These are phyloP conservation scores for Anolis sagrei DNA, from an alignment of 2,113 vertebrate genomes.

Conservation along the genomic window DNA sequence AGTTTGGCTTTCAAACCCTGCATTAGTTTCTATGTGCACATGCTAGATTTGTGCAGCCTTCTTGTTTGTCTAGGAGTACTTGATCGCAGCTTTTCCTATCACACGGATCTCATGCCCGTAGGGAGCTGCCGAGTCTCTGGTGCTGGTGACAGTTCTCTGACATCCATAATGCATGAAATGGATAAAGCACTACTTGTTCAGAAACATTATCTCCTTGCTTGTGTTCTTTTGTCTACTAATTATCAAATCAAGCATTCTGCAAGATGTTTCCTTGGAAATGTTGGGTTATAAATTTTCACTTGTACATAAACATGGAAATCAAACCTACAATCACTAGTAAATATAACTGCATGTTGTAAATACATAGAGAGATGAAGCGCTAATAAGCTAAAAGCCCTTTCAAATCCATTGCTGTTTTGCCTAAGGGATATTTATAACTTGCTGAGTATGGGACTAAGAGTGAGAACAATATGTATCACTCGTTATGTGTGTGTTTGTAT, in stretches of 20 bases:
- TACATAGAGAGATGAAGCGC: slow-evolving; percentile 10
- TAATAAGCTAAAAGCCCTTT: slow-evolving; percentile 57
- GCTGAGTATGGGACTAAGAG: slow-evolving; percentile 44
- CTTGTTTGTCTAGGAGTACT: slow-evolving; percentile 22
- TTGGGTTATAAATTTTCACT: not conserved
- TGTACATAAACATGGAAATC: not conserved
- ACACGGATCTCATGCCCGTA: not conserved
- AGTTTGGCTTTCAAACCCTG: not conserved
- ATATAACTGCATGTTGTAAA: slow-evolving; percentile 29
- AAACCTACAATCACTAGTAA: slow-evolving; percentile 31
- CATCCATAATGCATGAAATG: slow-evolving; percentile 31
- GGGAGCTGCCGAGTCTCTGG: slow-evolving; percentile 16
- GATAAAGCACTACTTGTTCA: slow-evolving; percentile 31
- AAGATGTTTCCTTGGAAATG: slow-evolving; percentile 8
- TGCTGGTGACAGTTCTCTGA: slow-evolving; percentile 20
- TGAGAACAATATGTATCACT: slow-evolving; percentile 38
- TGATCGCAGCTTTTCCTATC: slow-evolving; percentile 23
- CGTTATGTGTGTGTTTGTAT: not conserved
- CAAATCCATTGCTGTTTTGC: not conserved
- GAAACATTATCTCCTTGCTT: not conserved
- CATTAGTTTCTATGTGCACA: not conserved
- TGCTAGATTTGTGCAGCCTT: not conserved
- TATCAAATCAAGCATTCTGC: slow-evolving; percentile 3
- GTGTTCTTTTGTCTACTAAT: not conserved
- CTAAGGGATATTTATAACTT: not conserved